Evolutionary conservation across 1,140 invertebrate genomes (phyloP), one percentile per base, ranked within the genome.

Genomic region (Zelostemma sp.): DNA sequence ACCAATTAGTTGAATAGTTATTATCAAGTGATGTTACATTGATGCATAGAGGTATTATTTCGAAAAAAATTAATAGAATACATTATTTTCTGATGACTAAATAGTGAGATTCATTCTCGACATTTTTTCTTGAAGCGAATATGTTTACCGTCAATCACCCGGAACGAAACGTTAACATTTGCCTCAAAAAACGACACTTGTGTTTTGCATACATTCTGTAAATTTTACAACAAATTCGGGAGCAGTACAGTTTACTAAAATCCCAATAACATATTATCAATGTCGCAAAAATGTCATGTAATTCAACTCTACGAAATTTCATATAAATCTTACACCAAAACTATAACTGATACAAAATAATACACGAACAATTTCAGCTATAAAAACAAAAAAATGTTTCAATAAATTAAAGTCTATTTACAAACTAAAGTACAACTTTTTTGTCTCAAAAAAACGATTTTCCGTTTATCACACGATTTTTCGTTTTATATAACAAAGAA

Each of bases 361-460:
- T 12, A 43, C 19, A n/a, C 17, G 25, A 28, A 51, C 31, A 21
- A 50, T 14, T 50, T 46, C 5, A 14, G 21, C 38, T 57, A 35
- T 54, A 21, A 25, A 55, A 19, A 48, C 54, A 51, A 47, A 61
- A 63, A 56, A 61, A 74, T 70, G 68, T 69, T 58, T 72, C 38
- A 63, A 64, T 71, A 72, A 73, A 76, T 76, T 70, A 55, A 67
- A 21, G 57, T 64, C 74, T 80, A 81, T 80, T 73, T 80, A 80
- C 78, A 81, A 72, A 54, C 40, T 74, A 63, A 76, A 72, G 56
- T 66, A 74, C 72, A 70, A 73, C 50, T 45, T 45, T 33, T n/a
- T 49, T 62, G 43, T 21, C 59, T 60, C 58, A 41, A 35, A 68
- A 61, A 41, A 58, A 62, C 50, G n/a, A 47, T 19, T 28, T 57